Evolutionary conservation across 2,797 vertebrate species (phyloP).

Genomic region (Lacerta bilineata): DNA sequence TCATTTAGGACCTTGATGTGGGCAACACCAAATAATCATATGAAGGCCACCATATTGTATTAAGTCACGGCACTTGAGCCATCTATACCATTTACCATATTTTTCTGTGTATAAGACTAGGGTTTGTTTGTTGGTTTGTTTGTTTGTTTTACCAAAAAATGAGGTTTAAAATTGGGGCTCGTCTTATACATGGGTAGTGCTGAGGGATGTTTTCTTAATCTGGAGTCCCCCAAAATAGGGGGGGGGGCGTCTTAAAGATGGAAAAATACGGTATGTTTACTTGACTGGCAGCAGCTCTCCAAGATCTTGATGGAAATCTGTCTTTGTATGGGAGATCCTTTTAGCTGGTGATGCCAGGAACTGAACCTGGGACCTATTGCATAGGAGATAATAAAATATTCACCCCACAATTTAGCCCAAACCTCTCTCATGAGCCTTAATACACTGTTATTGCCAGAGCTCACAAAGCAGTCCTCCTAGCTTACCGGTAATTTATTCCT

Average conservation of each 20-base stretch:
- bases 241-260: too few relatives aligned
- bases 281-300: background rate
- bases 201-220: too few relatives aligned
- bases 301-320: background rate
- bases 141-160: too few relatives aligned
- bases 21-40: background rate
- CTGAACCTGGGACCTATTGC: background rate
- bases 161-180: too few relatives aligned
- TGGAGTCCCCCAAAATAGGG: too few relatives aligned
- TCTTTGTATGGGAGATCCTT: background rate
- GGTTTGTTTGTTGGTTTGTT: too few relatives aligned
- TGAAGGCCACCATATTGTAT: background rate
- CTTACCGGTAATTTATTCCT: background rate
- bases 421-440: background rate
- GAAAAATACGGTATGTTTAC: background rate
- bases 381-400: background rate
- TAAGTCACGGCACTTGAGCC: background rate
- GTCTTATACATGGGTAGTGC: too few relatives aligned
- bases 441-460: background rate
- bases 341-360: background rate
- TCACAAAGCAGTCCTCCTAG: too few relatives aligned
- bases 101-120: too few relatives aligned
- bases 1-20: background rate
- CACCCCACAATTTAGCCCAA: background rate
- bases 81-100: background rate